Base-by-base conservation (phyloP, 2,888 invertebrate genomes). In the Amblyjoppa fuscipennis region DNA sequence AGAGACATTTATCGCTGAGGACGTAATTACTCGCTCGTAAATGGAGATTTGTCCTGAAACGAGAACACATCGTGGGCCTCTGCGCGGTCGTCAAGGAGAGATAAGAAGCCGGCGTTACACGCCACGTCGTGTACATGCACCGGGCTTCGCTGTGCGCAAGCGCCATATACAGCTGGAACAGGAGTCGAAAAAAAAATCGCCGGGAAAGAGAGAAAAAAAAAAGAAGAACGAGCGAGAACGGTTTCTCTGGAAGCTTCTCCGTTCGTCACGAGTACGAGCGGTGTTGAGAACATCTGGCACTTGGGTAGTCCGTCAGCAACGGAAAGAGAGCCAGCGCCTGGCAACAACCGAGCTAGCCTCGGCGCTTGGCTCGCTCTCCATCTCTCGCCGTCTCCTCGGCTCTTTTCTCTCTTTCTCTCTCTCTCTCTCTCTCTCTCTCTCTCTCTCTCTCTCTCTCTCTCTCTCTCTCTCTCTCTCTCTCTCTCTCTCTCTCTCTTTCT, bases 251-350 rank as follows among this genome's bases (percentile, higher is more conserved):
- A 49, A 82, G 74, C 53, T 49, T 49, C 69, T 79, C 41, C 38
- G 56, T 25, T 61, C 49, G 81, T 83, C 61, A 13, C 11, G 75
- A 51, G 7, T 59, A 25, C 34, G 38, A 20, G 71, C 45, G 74
- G 74, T 80, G 76, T 85, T 74, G 85, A 83, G 83, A 85, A 83
- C 85, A 85, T 85, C 85, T 85, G 85, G 85, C 80, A 77, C 64
- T 80, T 34, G 80, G 76, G 71, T 77, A 77, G 80, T 77, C 80
- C 83, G 80, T 85, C 75, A 82, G 68, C 76, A 68, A 68, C 31
- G 31, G 61, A 16, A 59, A 71, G 76, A 64, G 77, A 59, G 73
- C 34, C 66, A 81, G 80, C 73, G 79, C 69, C 68, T 81, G 82
- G 81, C 83, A 81, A 85, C 81, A 82, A 85, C 83, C 45, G 81